A percentile compares a stretch with the other conserved stretches of the same genome.
These are phyloP conservation scores for Nomia melanderi DNA, from an alignment of 1,140 invertebrate genomes.

Conservation along the genomic window DNA sequence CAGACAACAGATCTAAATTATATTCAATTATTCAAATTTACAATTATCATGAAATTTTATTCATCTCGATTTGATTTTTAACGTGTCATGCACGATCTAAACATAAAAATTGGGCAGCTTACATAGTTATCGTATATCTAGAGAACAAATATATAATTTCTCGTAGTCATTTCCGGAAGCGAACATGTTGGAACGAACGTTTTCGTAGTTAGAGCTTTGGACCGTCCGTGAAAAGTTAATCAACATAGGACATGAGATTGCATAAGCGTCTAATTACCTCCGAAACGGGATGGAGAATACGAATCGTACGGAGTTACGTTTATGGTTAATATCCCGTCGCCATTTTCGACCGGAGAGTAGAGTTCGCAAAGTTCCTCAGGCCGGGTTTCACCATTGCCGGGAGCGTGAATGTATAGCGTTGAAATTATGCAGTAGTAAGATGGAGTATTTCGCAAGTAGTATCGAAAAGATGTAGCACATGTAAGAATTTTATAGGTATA, in stretches of 20 bases:
- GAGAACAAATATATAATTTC: neutral
- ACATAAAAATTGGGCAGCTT: too few relatives aligned
- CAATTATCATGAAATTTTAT: too few relatives aligned
- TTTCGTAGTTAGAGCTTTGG: neutral
- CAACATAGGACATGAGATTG: neutral
- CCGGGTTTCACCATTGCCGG: neutral
- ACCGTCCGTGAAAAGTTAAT: neutral
- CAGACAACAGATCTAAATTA: too few relatives aligned
- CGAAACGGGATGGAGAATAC: neutral
- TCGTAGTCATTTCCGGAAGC: neutral
- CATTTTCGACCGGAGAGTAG: neutral
- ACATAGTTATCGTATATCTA: neutral
- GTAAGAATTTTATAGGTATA: too few relatives aligned
- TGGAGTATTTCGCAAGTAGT: neutral
- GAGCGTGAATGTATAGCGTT: neutral
- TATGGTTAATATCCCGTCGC: constrained; percentile 10
- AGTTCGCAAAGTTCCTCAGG: neutral
- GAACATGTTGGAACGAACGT: too few relatives aligned
- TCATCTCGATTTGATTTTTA: too few relatives aligned
- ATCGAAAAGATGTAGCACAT: neutral
- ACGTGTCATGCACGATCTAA: too few relatives aligned
- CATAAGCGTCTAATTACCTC: constrained; percentile 11
- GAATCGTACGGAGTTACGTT: constrained; percentile 2
- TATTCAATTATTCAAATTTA: too few relatives aligned
- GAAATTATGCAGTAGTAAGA: neutral